Conservation (phyloP, 2,113 vertebrate species). For the Brachyhypopomus gauderio region DNA sequence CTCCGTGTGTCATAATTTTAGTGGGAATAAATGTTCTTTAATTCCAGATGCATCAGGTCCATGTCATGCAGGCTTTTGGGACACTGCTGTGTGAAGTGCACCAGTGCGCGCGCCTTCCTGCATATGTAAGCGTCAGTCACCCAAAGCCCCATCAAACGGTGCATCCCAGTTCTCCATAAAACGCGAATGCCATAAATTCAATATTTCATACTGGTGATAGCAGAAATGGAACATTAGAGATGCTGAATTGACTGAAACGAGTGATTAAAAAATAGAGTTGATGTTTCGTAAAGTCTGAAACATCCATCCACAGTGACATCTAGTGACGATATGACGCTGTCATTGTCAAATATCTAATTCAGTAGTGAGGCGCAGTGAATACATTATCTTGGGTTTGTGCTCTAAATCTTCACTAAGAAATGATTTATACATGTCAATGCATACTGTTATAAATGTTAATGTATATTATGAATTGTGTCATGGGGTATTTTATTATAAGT, state of each 20-base stretch:
- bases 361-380: neutral
- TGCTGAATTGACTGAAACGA: neutral
- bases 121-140: too few species aligned
- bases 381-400: neutral
- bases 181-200: neutral
- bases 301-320: neutral
- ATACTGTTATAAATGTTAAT: neutral
- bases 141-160: too few species aligned
- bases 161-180: too few species aligned
- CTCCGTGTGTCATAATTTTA: too few species aligned
- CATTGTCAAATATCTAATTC: neutral
- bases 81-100: too few species aligned
- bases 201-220: neutral
- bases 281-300: neutral
- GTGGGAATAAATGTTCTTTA: too few species aligned
- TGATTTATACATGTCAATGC: neutral
- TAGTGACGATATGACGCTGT: neutral
- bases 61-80: too few species aligned
- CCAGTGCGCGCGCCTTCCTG: too few species aligned
- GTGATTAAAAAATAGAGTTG: neutral
- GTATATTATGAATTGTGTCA: neutral
- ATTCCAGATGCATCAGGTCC: too few species aligned
- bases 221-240: neutral
- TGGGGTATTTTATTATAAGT: too few species aligned
- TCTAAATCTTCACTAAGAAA: neutral